phyloP scores from a whole-genome alignment of 2,888 invertebrate species.

The Adineta ricciae region DNA sequence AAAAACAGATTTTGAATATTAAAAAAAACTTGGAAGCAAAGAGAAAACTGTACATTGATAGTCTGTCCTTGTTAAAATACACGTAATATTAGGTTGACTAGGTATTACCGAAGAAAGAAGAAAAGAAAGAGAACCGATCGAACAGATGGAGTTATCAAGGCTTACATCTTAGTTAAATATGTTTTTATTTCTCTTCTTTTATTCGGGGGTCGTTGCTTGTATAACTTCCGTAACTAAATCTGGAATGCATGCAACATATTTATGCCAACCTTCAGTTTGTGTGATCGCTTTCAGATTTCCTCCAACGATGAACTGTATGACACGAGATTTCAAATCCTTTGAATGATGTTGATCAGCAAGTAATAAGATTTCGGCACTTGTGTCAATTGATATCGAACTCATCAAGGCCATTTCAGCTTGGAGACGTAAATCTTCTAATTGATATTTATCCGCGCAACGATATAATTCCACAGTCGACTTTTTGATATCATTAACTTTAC shows the following conservation, averaged over 20 bases:
- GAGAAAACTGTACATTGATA: background rate
- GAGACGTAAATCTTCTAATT: slow-evolving; percentile 7
- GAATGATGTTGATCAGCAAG: slow-evolving; percentile 20
- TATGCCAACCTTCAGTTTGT: slow-evolving; percentile 15
- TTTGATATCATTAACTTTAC: slow-evolving; percentile 23
- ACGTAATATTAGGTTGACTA: background rate
- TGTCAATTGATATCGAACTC: background rate
- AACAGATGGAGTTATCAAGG: background rate
- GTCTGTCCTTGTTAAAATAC: background rate
- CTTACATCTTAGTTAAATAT: background rate
- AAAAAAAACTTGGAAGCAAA: background rate
- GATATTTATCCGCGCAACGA: slow-evolving; percentile 33
- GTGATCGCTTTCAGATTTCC: background rate
- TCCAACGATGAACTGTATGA: background rate
- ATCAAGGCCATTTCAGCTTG: slow-evolving; percentile 21
- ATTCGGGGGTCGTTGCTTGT: slow-evolving; percentile 9
- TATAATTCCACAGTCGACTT: slow-evolving; percentile 27
- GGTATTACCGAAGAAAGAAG: background rate
- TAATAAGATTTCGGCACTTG: slow-evolving; percentile 2
- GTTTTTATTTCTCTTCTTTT: background rate
- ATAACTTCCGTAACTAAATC: slow-evolving; percentile 13
- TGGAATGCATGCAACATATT: slow-evolving; percentile 14
- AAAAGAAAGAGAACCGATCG: background rate
- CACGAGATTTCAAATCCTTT: background rate
- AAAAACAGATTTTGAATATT: background rate